Evolutionary conservation across 2,888 invertebrate genomes (phyloP), one percentile per base, ranked within the genome.

Genomic region (Sarcophaga subvicina): DNA sequence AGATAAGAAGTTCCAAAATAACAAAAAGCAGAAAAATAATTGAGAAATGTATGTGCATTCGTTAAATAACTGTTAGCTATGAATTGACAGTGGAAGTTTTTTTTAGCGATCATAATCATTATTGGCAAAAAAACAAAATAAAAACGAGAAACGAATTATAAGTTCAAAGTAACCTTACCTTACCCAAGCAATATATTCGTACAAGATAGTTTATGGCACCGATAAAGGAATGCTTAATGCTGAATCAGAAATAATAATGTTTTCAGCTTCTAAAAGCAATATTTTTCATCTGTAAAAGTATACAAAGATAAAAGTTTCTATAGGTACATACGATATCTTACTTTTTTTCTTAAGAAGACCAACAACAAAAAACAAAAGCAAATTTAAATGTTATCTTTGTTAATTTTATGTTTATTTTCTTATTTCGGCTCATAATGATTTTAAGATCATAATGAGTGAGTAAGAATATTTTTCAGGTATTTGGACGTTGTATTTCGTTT

Each of bases 11-110:
- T 14, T 5, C 54, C 63, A 3, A 12, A 27, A 64, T 22, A 54
- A 20, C 49, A 60, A 72, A 10, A 72, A 59, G 1, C 14, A 27
- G 20, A 64, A 75, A 54, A 45, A 62, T 22, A n/a, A 20, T 20
- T 62, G 6, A 62, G n/a, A 62, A 72, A 45, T 60, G 10, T 37
- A 72, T 72, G 71, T 71, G 72, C 59, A 72, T 60, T 72, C 45
- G 37, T 59, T 3, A 72, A 60, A 12, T 72, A 59, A 60, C 22
- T 54, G 27, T 49, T 14, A 70, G 22, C 22, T 54, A 70, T 71
- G 27, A 54, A 17, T 25, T 54, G 54, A 54, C 54, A 54, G 54
- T 71, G 70, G 70, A 59, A 71, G 25, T 71, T 71, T 71, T 71
- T 49, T 27, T 54, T 27, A 20, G 4, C 1, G 14, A 14, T 54